phyloP scores from a whole-genome alignment of 2,113 vertebrate species.

The rat (Rattus norvegicus) region DNA sequence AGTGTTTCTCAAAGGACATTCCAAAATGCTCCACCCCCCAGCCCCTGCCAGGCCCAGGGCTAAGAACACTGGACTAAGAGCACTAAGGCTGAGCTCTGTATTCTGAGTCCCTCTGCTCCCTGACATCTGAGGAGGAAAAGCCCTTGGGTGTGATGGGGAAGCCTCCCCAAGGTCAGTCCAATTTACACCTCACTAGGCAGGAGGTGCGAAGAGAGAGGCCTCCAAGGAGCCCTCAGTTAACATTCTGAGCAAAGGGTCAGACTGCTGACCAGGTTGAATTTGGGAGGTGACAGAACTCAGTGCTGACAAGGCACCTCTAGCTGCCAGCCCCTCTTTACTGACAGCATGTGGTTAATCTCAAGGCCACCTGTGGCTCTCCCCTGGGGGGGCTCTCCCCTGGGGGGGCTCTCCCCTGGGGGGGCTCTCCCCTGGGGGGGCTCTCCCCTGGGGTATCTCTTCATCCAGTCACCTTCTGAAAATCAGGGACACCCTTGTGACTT shows the following conservation, averaged over 20 bases:
- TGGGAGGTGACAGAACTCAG: conserved; percentile 67
- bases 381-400: neutral
- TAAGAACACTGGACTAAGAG: neutral
- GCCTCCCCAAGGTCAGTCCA: conserved; percentile 71
- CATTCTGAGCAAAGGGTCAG: conserved; percentile 55
- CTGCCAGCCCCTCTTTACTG: conserved; percentile 33
- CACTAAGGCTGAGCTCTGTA: neutral
- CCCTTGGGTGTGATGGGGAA: conserved; percentile 40
- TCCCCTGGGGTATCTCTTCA: neutral
- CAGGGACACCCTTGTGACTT: conserved; percentile 27
- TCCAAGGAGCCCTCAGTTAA: conserved; percentile 35
- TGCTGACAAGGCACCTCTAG: conserved; percentile 80
- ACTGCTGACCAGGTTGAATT: conserved; percentile 76
- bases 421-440: too few species aligned
- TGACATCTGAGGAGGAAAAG: conserved; percentile 53
- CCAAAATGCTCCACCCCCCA: conserved; percentile 1
- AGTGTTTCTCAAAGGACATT: conserved; percentile 30
- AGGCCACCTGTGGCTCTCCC: neutral
- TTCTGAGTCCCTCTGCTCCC: neutral
- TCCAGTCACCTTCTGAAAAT: conserved; percentile 18
- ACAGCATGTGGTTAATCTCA: neutral
- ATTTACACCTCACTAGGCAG: conserved; percentile 52
- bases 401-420: too few species aligned
- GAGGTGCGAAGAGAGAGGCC: conserved; percentile 40
- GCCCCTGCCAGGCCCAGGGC: too few species aligned